Evolutionary conservation across 1,140 invertebrate species (phyloP).

Genomic region (Wiebesia pumilae): DNA sequence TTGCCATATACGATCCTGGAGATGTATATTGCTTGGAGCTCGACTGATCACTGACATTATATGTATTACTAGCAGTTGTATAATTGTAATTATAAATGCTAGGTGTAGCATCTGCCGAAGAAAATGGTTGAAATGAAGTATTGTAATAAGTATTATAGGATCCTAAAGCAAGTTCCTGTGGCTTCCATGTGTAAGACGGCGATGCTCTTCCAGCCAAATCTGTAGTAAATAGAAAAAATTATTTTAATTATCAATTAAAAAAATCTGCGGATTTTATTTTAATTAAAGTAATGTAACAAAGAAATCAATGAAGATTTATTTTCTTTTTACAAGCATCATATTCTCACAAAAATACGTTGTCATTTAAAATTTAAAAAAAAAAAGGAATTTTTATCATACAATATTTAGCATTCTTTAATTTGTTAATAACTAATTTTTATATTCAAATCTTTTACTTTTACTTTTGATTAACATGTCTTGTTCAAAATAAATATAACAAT

Average conservation of each 20-base stretch:
- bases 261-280: no score
- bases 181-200: slow-evolving; percentile 68
- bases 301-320: no score
- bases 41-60: slow-evolving; percentile 48
- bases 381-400: no score
- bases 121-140: slow-evolving; percentile 67
- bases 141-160: slow-evolving; percentile 70
- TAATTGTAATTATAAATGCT: slow-evolving; percentile 70
- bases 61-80: slow-evolving; percentile 63
- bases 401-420: no score
- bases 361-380: no score
- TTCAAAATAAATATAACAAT: no score
- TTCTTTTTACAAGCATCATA: no score
- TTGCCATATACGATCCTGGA: slow-evolving; percentile 54
- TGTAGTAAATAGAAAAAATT: slow-evolving; percentile 50
- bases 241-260: background rate
- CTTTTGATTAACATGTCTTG: no score
- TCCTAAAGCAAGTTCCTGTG: slow-evolving; percentile 65
- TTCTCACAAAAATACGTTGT: no score
- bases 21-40: slow-evolving; percentile 36
- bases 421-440: no score
- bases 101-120: slow-evolving; percentile 66
- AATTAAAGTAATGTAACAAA: no score
- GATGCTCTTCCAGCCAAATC: slow-evolving; percentile 69
- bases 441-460: no score